phyloP scores from a whole-genome alignment of 2,888 invertebrate species.

The Cheilosia scutellata region DNA sequence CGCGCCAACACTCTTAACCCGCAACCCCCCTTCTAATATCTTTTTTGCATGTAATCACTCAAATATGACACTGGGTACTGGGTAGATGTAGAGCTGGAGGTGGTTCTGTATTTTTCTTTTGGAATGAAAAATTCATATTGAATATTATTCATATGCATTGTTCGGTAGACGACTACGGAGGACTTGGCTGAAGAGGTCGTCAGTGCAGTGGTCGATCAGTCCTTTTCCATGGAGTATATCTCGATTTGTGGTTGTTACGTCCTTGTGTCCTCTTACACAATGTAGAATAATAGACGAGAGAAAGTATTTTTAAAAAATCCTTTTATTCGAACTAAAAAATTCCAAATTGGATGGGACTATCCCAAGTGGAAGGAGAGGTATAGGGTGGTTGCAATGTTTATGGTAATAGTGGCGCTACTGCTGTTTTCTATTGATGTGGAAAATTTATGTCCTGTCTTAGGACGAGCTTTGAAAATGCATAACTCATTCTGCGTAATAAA shows the following conservation, averaged over 20 bases:
- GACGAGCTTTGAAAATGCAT: slow-evolving; percentile 73
- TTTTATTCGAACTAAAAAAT: slow-evolving; percentile 45
- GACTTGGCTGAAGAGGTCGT: slow-evolving; percentile 17
- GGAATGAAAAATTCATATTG: slow-evolving; percentile 60
- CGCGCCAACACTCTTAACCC: slow-evolving; percentile 22
- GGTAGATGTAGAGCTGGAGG: neutral
- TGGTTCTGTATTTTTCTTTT: slow-evolving; percentile 15
- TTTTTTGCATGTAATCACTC: slow-evolving; percentile 68
- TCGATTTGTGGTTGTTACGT: slow-evolving; percentile 22
- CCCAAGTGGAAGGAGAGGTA: slow-evolving; percentile 1
- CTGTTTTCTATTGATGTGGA: slow-evolving; percentile 70
- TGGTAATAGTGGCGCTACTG: slow-evolving; percentile 56
- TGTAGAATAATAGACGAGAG: slow-evolving; percentile 35
- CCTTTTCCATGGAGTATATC: slow-evolving; percentile 17
- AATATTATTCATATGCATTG: slow-evolving; percentile 58
- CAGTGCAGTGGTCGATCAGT: slow-evolving; percentile 21
- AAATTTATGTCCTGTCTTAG: slow-evolving; percentile 72
- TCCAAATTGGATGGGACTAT: slow-evolving; percentile 35
- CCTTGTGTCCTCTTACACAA: slow-evolving; percentile 20
- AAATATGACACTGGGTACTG: slow-evolving; percentile 25
- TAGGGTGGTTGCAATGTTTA: slow-evolving; percentile 40
- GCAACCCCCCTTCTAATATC: slow-evolving; percentile 24
- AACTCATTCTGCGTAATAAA: slow-evolving; percentile 74
- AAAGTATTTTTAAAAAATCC: slow-evolving; percentile 39
- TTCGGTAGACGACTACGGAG: slow-evolving; percentile 3